These are phyloP conservation scores for Porites australiensis DNA, from an alignment of 64 coral and sea anemone genomes.

Conservation along the genomic window DNA sequence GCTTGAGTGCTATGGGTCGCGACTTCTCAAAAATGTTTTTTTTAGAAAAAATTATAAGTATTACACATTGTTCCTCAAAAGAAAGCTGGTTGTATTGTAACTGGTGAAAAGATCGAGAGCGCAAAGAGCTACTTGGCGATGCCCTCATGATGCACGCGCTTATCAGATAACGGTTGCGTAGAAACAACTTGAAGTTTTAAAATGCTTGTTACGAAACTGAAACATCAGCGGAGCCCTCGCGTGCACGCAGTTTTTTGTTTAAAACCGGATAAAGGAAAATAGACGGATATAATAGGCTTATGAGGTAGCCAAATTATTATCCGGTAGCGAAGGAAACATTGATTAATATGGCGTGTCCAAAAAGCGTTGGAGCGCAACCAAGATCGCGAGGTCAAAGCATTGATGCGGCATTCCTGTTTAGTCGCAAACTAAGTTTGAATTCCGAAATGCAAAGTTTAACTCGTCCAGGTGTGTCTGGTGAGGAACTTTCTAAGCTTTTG, in stretches of 20 bases:
- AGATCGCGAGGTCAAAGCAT: not conserved
- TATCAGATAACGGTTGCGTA: not conserved
- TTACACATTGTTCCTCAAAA: too few relatives aligned
- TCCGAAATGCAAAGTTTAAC: slow-evolving; percentile 7
- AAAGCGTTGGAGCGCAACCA: not conserved
- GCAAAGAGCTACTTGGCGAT: too few relatives aligned
- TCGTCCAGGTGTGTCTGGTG: not conserved
- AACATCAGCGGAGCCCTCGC: not conserved
- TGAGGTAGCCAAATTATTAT: not conserved
- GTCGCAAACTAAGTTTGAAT: not conserved
- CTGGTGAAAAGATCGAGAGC: too few relatives aligned
- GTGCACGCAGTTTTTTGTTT: not conserved
- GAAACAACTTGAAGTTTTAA: slow-evolving; percentile 17
- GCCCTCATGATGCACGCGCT: not conserved
- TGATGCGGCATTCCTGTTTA: not conserved
- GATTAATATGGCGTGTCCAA: slow-evolving; percentile 12
- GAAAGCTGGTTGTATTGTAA: too few relatives aligned
- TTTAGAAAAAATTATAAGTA: too few relatives aligned
- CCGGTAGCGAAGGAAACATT: not conserved
- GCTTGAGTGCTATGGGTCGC: too few relatives aligned
- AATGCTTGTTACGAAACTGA: not conserved
- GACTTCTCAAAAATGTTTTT: too few relatives aligned
- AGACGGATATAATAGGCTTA: not conserved
- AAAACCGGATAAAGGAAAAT: not conserved
- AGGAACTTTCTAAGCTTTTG: not conserved